Conservation (phyloP, 2,888 invertebrate genomes). For the Ophioninae sp. region DNA sequence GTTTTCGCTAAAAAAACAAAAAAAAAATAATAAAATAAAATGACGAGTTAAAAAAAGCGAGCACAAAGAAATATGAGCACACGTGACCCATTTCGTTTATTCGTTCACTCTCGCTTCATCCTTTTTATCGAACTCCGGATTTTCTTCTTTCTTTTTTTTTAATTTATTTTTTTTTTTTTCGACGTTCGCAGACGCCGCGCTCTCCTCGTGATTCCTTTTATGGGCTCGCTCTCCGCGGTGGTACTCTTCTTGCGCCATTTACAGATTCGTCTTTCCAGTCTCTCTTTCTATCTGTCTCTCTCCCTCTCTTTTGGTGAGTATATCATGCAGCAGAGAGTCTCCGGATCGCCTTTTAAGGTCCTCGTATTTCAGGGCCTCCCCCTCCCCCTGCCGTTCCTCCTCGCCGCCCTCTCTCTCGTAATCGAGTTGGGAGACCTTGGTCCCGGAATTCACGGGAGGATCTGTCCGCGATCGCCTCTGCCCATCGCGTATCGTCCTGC, state of each 20-base stretch:
- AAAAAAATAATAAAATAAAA: too few species aligned
- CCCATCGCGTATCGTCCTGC: background rate
- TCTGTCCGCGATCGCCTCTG: background rate
- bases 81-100: too few species aligned
- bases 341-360: constrained; percentile 61
- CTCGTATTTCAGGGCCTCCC: constrained; percentile 45
- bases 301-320: constrained; percentile 16
- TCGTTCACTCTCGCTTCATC: too few species aligned
- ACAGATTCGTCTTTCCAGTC: constrained; percentile 38
- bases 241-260: constrained; percentile 35
- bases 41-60: too few species aligned
- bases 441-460: constrained; percentile 1
- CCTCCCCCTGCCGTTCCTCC: constrained; percentile 21
- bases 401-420: constrained; percentile 24
- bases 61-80: too few species aligned
- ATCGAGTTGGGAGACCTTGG: constrained; percentile 38
- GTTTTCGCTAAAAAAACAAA: too few species aligned
- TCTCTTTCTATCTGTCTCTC: constrained; percentile 16
- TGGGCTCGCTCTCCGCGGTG: constrained; percentile 27
- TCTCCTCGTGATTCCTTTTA: constrained; percentile 44
- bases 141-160: too few species aligned
- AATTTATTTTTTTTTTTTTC: too few species aligned
- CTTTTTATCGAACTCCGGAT: too few species aligned
- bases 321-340: constrained; percentile 12
- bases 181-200: background rate